Conservation (phyloP, 1,140 invertebrate species). For the Marisa cornuarietis region DNA sequence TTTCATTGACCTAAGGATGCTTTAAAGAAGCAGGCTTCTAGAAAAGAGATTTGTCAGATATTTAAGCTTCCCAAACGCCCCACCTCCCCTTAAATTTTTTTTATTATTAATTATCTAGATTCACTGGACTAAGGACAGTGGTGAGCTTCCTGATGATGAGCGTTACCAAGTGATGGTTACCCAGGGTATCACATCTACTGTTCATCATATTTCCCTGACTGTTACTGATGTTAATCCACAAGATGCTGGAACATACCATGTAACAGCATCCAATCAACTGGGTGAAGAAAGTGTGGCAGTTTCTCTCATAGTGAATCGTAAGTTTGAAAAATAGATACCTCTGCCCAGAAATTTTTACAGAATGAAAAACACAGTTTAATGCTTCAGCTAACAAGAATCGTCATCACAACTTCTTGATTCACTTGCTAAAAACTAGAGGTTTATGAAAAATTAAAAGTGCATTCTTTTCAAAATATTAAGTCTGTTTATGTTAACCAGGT, state of each 20-base stretch:
- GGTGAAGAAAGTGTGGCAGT: conserved; percentile 64
- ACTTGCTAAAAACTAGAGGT: no score
- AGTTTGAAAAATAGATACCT: conserved; percentile 58
- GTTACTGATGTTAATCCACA: conserved; percentile 93
- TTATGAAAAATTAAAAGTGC: no score
- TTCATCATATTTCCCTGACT: conserved; percentile 42
- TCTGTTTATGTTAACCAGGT: no score
- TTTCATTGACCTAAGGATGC: no score
- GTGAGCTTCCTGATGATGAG: conserved; percentile 42
- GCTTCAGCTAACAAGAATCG: no score
- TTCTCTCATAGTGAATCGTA: conserved; percentile 62
- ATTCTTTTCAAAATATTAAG: no score
- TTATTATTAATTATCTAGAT: conserved; percentile 28
- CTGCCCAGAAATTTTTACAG: no score
- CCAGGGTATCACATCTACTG: conserved; percentile 31
- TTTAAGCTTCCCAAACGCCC: not conserved
- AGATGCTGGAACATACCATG: conserved; percentile 94
- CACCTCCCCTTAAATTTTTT: no score
- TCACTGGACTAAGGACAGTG: conserved; percentile 43
- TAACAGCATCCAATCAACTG: conserved; percentile 81
- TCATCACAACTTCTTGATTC: no score
- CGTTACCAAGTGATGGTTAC: conserved; percentile 31
- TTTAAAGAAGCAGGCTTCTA: no score
- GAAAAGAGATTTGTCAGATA: not conserved
- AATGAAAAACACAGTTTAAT: no score